Percentiles rank a stretch among this genome's conserved stretches.
Evolutionary conservation across 2,797 vertebrate genomes (phyloP).

Genomic region (Ataeniobius toweri): DNA sequence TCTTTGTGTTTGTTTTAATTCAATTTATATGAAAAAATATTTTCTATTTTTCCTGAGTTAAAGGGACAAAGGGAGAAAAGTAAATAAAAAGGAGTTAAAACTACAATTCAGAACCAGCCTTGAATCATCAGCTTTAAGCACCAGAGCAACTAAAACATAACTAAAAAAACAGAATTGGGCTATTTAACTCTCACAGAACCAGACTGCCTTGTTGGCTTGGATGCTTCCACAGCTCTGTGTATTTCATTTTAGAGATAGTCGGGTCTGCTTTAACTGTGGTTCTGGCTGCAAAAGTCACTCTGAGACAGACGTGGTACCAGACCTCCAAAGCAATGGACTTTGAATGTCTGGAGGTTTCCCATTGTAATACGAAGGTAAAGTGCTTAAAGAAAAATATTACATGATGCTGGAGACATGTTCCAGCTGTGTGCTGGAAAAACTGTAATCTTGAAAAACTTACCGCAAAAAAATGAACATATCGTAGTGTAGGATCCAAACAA

Average conservation of each 20-base stretch:
- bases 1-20: slow-evolving; percentile 27
- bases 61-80: too few species aligned
- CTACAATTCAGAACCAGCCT: too few species aligned
- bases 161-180: not conserved
- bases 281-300: not conserved
- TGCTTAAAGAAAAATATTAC: not conserved
- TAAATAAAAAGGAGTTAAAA: too few species aligned
- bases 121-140: too few species aligned
- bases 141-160: not conserved
- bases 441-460: not conserved
- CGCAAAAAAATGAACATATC: not conserved
- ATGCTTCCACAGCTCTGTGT: too few species aligned
- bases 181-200: too few species aligned
- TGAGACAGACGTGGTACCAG: not conserved
- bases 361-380: not conserved
- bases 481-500: not conserved
- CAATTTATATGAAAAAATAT: not conserved
- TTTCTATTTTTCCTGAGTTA: not conserved
- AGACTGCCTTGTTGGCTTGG: too few species aligned
- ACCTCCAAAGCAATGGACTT: not conserved
- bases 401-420: not conserved
- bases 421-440: not conserved
- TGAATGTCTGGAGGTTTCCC: not conserved
- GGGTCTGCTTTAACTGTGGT: not conserved
- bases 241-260: too few species aligned